phyloP scores from a whole-genome alignment of 2,113 vertebrate genomes.

The Corythoichthys intestinalis region DNA sequence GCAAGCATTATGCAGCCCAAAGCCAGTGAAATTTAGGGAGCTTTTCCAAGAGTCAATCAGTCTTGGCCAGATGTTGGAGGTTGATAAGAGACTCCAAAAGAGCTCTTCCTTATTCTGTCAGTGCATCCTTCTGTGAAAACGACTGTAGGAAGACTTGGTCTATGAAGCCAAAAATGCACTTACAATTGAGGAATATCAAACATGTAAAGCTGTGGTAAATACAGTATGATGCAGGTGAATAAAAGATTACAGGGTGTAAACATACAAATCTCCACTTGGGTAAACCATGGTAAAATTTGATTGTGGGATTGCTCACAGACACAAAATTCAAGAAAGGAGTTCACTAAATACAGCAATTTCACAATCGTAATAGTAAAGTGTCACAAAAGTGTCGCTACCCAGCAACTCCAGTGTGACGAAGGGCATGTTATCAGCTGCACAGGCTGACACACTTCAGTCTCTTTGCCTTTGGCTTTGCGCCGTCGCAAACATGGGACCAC shows the following conservation, averaged over 20 bases:
- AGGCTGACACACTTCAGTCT: constrained; percentile 68
- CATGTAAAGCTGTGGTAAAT: constrained; percentile 49
- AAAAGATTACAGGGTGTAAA: constrained; percentile 37
- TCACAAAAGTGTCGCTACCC: constrained; percentile 55
- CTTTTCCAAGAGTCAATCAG: constrained; percentile 60
- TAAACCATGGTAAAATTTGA: constrained; percentile 9
- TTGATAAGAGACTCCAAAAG: constrained; percentile 64
- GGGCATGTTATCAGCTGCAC: constrained; percentile 67
- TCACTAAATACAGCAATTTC: constrained; percentile 25
- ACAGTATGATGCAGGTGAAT: constrained; percentile 6
- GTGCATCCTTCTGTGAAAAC: constrained; percentile 51
- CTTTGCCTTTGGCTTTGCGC: constrained; percentile 45
- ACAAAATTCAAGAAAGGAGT: constrained; percentile 39
- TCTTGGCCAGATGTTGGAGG: constrained; percentile 67
- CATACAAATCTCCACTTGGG: constrained; percentile 1
- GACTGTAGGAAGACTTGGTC: constrained; percentile 46
- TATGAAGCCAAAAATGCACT: constrained; percentile 42
- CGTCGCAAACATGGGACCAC: constrained; percentile 46
- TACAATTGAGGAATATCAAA: constrained; percentile 32
- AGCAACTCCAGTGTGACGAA: constrained; percentile 65
- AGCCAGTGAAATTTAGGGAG: constrained; percentile 61
- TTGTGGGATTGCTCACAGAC: constrained; percentile 37
- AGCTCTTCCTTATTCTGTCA: constrained; percentile 62
- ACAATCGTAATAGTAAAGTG: constrained; percentile 43
- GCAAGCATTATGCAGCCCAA: constrained; percentile 59